These are phyloP conservation scores for Torymus tubicola DNA, from an alignment of 2,888 invertebrate genomes.

Conservation along the genomic window DNA sequence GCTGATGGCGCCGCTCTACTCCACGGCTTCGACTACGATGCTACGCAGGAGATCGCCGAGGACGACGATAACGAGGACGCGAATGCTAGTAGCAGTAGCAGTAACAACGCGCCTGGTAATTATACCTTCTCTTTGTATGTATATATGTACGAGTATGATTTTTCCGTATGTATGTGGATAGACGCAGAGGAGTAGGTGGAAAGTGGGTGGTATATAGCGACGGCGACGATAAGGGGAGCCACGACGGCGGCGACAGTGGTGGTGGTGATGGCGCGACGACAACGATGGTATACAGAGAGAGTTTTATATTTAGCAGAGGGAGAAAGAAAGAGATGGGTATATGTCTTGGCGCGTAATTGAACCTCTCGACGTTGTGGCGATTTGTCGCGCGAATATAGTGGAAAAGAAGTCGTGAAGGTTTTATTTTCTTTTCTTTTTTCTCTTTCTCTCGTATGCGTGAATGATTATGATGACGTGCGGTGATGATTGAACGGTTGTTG, in stretches of 20 bases:
- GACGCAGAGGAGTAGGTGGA: too few species aligned
- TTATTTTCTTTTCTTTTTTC: neutral
- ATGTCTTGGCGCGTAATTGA: slow-evolving; percentile 5
- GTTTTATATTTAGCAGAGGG: too few species aligned
- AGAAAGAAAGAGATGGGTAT: neutral
- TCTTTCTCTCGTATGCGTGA: neutral
- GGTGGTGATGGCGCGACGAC: slow-evolving; percentile 54
- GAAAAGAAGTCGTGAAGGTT: too few species aligned
- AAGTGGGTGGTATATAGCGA: too few species aligned
- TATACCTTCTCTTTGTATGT: too few species aligned
- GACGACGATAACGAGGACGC: slow-evolving; percentile 61
- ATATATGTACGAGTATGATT: too few species aligned
- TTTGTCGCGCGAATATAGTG: neutral
- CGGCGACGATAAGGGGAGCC: too few species aligned
- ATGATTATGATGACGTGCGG: neutral
- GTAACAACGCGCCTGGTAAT: too few species aligned
- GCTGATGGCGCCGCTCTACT: slow-evolving; percentile 28
- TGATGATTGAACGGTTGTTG: neutral
- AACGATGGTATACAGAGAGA: slow-evolving; percentile 53
- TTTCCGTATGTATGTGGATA: too few species aligned
- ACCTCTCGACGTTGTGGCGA: neutral
- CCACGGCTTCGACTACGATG: slow-evolving; percentile 69
- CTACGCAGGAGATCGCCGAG: slow-evolving; percentile 64
- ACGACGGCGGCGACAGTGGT: too few species aligned
- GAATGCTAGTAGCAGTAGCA: too few species aligned